These are phyloP conservation scores for Drosophila ambigua DNA, from an alignment of 1,140 invertebrate species.

Conservation along the genomic window DNA sequence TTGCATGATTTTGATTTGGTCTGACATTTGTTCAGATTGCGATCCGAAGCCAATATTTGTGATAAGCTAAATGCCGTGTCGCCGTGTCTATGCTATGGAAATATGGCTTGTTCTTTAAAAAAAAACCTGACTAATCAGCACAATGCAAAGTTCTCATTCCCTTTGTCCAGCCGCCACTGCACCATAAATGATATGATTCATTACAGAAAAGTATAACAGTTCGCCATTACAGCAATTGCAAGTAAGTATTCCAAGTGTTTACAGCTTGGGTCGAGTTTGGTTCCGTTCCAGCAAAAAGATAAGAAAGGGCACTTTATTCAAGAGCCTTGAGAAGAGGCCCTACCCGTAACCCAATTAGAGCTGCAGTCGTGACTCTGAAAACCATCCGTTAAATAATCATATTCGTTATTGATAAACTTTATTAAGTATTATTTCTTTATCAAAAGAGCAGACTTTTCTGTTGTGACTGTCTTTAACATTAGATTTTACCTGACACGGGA, in stretches of 20 bases:
- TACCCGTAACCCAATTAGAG: background rate
- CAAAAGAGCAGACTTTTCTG: slow-evolving; percentile 69
- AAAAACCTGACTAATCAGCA: slow-evolving; percentile 15
- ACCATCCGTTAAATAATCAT: background rate
- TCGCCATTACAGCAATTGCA: slow-evolving; percentile 6
- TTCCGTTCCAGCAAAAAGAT: slow-evolving; percentile 1
- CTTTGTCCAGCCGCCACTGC: slow-evolving; percentile 20
- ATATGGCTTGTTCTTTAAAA: slow-evolving; percentile 6
- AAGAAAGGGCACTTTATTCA: background rate
- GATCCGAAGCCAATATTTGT: slow-evolving; percentile 20
- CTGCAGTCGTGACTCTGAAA: too few relatives aligned
- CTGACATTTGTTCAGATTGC: slow-evolving; percentile 29
- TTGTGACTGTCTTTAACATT: slow-evolving; percentile 61
- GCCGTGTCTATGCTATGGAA: slow-evolving; percentile 11
- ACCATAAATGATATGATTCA: slow-evolving; percentile 10
- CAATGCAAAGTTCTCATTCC: slow-evolving; percentile 23
- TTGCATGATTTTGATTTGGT: slow-evolving; percentile 18
- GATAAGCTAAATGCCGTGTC: slow-evolving; percentile 34
- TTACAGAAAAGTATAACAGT: background rate
- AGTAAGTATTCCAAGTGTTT: background rate
- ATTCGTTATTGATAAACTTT: slow-evolving; percentile 51
- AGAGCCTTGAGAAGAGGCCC: background rate
- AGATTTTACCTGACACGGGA: slow-evolving; percentile 45
- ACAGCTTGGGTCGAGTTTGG: background rate
- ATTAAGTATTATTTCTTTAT: slow-evolving; percentile 64